Percentiles rank a stretch among this genome's conserved stretches.
Evolutionary conservation across 2,888 invertebrate genomes (phyloP).

Genomic region (Eugnorisma glareosa): DNA sequence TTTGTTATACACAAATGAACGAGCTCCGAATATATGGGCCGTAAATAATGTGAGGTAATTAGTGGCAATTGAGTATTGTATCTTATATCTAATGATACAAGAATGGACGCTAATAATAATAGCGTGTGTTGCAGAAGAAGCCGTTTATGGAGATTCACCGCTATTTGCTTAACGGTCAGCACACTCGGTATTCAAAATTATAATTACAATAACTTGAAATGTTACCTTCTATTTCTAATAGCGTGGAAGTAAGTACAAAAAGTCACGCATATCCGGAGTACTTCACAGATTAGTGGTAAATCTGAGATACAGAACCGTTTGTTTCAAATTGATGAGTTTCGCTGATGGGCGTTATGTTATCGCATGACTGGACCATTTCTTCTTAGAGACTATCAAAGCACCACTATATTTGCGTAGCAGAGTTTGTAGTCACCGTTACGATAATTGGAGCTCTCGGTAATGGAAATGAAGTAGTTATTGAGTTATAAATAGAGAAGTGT

Average conservation of each 20-base stretch:
- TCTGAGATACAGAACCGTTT: conserved; percentile 76
- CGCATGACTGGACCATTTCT: conserved; percentile 75
- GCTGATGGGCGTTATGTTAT: conserved; percentile 70
- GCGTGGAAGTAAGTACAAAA: conserved; percentile 46
- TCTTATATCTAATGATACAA: conserved; percentile 58
- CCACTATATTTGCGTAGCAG: conserved; percentile 60
- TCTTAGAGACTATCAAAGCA: conserved; percentile 65
- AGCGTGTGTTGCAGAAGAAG: conserved; percentile 44
- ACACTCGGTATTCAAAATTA: conserved; percentile 63
- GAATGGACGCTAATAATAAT: conserved; percentile 49
- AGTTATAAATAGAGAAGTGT: conserved; percentile 50
- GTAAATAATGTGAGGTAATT: conserved; percentile 60
- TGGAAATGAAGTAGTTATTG: conserved; percentile 55
- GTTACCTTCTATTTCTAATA: conserved; percentile 48
- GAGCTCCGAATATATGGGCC: conserved; percentile 47
- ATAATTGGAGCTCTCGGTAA: conserved; percentile 65
- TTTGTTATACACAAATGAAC: conserved; percentile 29
- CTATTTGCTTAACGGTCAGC: conserved; percentile 73
- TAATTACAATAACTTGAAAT: conserved; percentile 39
- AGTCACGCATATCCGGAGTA: conserved; percentile 49
- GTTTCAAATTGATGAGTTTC: conserved; percentile 75
- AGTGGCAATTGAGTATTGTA: conserved; percentile 54
- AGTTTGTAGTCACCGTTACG: conserved; percentile 68
- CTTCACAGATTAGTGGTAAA: conserved; percentile 64
- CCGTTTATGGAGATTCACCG: conserved; percentile 61